Conservation (phyloP, 1,140 invertebrate species). For the Atta colombica region DNA sequence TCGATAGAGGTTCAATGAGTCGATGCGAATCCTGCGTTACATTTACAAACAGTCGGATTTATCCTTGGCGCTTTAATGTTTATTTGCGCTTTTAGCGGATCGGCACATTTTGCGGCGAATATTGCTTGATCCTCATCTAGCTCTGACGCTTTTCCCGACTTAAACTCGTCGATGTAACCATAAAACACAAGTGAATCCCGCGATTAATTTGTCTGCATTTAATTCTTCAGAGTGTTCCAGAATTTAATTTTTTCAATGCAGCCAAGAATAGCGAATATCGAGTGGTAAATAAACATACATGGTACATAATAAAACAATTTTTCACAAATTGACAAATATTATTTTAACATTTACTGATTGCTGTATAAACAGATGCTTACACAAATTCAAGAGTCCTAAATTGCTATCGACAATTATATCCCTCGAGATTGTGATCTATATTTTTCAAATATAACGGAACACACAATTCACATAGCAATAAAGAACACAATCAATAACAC, state of each 20-base stretch:
- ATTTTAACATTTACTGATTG: neutral
- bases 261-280: neutral
- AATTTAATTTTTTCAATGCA: slow-evolving; percentile 31
- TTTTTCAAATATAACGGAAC: neutral
- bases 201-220: slow-evolving; percentile 36
- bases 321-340: neutral
- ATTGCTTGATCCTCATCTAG: slow-evolving; percentile 18
- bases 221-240: neutral
- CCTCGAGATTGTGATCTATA: neutral
- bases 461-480: neutral
- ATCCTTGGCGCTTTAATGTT: slow-evolving; percentile 45
- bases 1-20: neutral
- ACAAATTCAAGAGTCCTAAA: neutral
- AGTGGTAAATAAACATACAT: neutral
- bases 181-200: slow-evolving; percentile 38
- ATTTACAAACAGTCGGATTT: slow-evolving; percentile 47
- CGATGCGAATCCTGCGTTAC: neutral
- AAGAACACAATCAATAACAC: slow-evolving; percentile 24
- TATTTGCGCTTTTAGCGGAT: slow-evolving; percentile 53
- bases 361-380: neutral
- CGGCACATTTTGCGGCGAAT: slow-evolving; percentile 25
- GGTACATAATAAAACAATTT: neutral
- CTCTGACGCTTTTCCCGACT: slow-evolving; percentile 23
- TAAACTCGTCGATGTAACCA: neutral
- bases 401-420: neutral